Evolutionary conservation across 1,140 invertebrate species (phyloP), one percentile per base, ranked within the genome.

Genomic region (Zaprionus lachaisei): DNA sequence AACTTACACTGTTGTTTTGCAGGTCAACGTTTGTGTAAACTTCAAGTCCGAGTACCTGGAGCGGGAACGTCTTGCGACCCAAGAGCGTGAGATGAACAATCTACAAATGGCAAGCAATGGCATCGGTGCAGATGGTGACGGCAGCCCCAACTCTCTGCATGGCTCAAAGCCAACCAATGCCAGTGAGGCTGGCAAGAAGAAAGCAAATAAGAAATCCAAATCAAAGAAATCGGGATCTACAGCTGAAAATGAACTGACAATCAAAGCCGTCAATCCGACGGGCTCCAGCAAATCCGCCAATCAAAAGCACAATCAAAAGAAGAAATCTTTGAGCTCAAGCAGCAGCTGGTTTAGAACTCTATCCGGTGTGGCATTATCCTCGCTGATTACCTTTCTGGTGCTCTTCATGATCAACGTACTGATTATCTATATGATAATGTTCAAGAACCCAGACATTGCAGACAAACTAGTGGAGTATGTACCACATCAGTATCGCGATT

Each of bases 371-470:
- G 92, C 90, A 0, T 72, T 92, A 1, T 90, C 84, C 17, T 90
- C 92, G 5, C 55, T 92, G 38, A 68, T 92, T 60, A 87, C 81
- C 5, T 92, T 92, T 34, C 54, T 92, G 15, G 4, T 92, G 7
- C 74, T 92, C 2, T 81, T 92, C 20, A 51, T 87, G 1, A 64
- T 92, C 28, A 92, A 92, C 55, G 73, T 92, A 49, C 55, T 91
- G 1, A 54, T 92, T 6, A 92, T 92, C 24, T 92, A 92, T 56
- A 74, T 92, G 74, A 90, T 92, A 34, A 92, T 89, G 85, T 92
- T 92, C 38, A 92, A 92, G 68, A 92, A 92, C 49, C 90, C 90
- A 1, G 92, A 92, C 15, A 92, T 92, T 24, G 91, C 91, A 2
- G 92, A 92, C 44, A 90, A 83, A 38, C 56, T 92, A 22, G 84